Base-by-base conservation (phyloP, 2,888 invertebrate species). In the Osedax frankpressi region DNA sequence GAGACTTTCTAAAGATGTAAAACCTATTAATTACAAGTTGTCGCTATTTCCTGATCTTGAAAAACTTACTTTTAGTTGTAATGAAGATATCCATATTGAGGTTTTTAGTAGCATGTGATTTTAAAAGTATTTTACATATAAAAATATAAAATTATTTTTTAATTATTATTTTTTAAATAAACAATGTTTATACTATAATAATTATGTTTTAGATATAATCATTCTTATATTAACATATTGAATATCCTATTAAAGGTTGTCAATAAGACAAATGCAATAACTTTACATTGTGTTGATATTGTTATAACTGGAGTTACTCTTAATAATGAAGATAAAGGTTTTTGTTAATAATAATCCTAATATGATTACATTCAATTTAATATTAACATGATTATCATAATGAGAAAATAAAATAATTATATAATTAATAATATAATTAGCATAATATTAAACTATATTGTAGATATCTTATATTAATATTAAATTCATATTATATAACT, bases 1-100 rank as follows among this genome's bases (percentile, higher is more conserved):
- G 81, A 87, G 90, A 75, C 89, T 97, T 79, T 94, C 95, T 74
- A 88, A 88, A 80, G 87, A 88, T 85, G 91, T 94, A 76, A 87
- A 89, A 80, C 96, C 96, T 70, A 88, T 88, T 82, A 92, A 94
- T 86, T 97, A 97, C 85, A 88, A 89, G 81, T 88, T 97, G 80
- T 88, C 89, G 81, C 87, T 97, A 79, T 88, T 89, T 81, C 95
- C 96, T 59, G 89, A 94, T 87, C 87, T 96, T 78, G 87, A 89
- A 80, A 88, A 89, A 81, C 92, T 94, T 82, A 89, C 89, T 6
- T 96, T 94, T 86, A 89, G 89, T 80, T 96, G 95, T 79, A 89
- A 88, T 81, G 91, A 91, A 80, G 88, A 88, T 81, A 89, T 95
- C 81, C 88, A 90, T 86, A 88, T 96, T 85, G 88, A 91, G 88